These are phyloP conservation scores for Aeoliscus strigatus DNA, from an alignment of 2,797 vertebrate species.

Conservation along the genomic window DNA sequence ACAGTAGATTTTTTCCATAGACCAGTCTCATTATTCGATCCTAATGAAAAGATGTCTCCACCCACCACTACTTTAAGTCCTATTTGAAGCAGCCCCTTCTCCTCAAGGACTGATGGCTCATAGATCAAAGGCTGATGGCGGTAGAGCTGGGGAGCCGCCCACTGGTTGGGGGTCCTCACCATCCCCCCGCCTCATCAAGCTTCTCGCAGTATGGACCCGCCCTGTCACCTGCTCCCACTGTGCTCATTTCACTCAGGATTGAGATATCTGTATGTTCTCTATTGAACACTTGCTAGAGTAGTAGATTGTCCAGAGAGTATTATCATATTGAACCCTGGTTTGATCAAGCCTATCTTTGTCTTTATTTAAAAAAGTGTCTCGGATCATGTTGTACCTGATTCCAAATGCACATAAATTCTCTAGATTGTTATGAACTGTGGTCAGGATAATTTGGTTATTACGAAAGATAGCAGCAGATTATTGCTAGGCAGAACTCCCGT, in stretches of 20 bases:
- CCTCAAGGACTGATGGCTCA: conserved; percentile 29
- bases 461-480: conserved; percentile 52
- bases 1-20: conserved; percentile 21
- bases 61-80: too few relatives aligned
- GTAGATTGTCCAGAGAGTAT: conserved; percentile 5
- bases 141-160: conserved; percentile 25
- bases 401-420: neutral
- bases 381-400: too few relatives aligned
- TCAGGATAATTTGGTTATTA: conserved; percentile 41
- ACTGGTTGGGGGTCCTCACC: conserved; percentile 19
- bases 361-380: too few relatives aligned
- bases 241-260: conserved; percentile 48
- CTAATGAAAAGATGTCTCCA: conserved; percentile 17
- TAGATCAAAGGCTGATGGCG: conserved; percentile 44
- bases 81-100: conserved; percentile 13
- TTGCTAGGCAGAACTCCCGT: conserved; percentile 44
- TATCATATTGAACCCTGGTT: too few relatives aligned
- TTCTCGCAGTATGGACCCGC: conserved; percentile 36
- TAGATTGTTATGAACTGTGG: too few relatives aligned
- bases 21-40: conserved; percentile 23
- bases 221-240: conserved; percentile 62
- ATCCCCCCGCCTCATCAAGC: conserved; percentile 23
- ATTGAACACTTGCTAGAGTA: conserved; percentile 21
- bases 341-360: too few relatives aligned
- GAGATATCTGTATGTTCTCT: conserved; percentile 43